These are phyloP conservation scores for Muscicapa adusta DNA, from an alignment of 2,113 vertebrate genomes.

Conservation along the genomic window DNA sequence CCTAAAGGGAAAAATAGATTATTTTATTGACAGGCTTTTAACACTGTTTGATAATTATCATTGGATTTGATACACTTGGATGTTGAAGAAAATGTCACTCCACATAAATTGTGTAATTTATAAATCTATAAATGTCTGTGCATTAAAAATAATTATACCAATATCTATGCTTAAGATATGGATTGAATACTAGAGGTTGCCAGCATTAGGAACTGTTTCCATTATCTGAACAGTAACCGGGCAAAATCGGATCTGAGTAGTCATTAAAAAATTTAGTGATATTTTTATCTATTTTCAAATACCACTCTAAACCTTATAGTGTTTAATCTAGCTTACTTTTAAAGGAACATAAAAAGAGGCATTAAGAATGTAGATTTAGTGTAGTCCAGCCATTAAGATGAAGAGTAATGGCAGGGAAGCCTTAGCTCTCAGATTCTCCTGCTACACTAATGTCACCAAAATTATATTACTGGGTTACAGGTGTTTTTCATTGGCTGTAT, in stretches of 20 bases:
- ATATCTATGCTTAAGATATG: not conserved
- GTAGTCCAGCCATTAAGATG: not conserved
- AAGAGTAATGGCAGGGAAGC: constrained; percentile 16
- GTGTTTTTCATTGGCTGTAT: not conserved
- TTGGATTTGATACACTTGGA: not conserved
- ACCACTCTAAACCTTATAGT: constrained; percentile 11
- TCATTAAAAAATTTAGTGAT: constrained; percentile 11
- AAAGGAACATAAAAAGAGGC: constrained; percentile 31
- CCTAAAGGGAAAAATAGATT: not conserved
- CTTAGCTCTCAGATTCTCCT: not conserved
- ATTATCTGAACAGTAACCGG: not conserved
- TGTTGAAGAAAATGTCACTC: not conserved
- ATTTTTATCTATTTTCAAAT: constrained; percentile 56
- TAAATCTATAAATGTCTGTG: not conserved
- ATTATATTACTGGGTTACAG: not conserved
- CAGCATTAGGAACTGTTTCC: not conserved
- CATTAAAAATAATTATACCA: not conserved
- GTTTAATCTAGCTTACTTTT: constrained; percentile 38
- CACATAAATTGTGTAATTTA: not conserved
- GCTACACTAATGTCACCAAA: not conserved
- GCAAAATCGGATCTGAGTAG: constrained; percentile 9
- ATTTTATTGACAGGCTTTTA: not conserved
- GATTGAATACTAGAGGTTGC: not conserved
- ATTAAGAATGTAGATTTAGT: constrained; percentile 29
- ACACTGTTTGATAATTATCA: not conserved